Conservation (phyloP, 2,888 invertebrate species). For the Eupithecia insigniata region DNA sequence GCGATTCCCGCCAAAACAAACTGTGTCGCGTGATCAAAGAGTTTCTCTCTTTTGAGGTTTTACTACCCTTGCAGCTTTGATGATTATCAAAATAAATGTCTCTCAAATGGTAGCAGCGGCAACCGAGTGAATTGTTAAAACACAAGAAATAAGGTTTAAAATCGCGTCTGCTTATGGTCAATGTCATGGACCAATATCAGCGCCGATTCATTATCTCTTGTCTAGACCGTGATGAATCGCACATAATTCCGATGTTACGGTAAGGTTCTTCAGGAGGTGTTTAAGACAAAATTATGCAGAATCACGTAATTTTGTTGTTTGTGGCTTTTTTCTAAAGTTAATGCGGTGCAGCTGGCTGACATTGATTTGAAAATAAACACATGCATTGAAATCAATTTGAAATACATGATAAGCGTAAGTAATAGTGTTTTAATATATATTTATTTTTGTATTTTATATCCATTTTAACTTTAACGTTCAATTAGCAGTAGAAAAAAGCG, state of each 20-base stretch:
- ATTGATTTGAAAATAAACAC: not conserved
- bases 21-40: conserved; percentile 62
- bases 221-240: conserved; percentile 18
- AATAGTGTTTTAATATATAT: not conserved
- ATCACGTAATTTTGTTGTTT: conserved; percentile 6
- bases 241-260: conserved; percentile 14
- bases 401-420: not conserved
- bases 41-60: conserved; percentile 44
- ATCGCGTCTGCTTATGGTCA: not conserved
- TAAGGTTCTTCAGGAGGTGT: conserved; percentile 13
- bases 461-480: not conserved
- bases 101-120: not conserved
- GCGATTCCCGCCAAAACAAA: conserved; percentile 64
- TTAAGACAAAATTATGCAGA: not conserved
- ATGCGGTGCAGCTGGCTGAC: not conserved
- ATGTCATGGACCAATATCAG: not conserved
- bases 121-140: not conserved
- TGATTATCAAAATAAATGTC: conserved; percentile 31
- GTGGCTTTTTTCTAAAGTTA: not conserved
- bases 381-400: conserved; percentile 14
- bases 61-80: conserved; percentile 49
- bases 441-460: not conserved
- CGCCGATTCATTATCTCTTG: not conserved
- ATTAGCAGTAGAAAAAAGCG: not conserved
- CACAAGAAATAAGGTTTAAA: not conserved